Evolutionary conservation across 1,140 invertebrate species (phyloP).

Genomic region (Tetramorium simillimum): DNA sequence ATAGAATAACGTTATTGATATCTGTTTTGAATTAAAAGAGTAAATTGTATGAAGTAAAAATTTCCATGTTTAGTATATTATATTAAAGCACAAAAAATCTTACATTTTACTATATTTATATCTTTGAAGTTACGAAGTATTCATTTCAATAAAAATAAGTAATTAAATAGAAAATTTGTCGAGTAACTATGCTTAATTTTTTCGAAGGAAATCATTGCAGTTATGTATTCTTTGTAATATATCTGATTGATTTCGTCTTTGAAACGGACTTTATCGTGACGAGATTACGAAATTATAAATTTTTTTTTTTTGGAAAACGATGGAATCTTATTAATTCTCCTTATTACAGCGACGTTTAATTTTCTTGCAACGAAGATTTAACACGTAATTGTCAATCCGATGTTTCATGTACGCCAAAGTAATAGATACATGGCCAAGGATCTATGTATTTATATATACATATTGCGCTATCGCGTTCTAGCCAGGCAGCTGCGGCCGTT

Average conservation of each 20-base stretch:
- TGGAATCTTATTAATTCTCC: background rate
- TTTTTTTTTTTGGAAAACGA: background rate
- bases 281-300: background rate
- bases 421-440: conserved; percentile 17
- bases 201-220: background rate
- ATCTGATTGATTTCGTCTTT: background rate
- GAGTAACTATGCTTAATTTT: background rate
- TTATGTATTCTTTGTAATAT: background rate
- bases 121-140: background rate
- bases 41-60: background rate
- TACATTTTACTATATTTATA: background rate
- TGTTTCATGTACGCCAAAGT: background rate
- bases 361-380: background rate
- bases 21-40: background rate
- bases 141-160: background rate
- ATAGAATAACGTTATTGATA: background rate
- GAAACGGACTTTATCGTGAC: background rate
- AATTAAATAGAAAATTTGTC: background rate
- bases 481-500: conserved; percentile 82
- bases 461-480: conserved; percentile 57
- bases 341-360: background rate
- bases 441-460: conserved; percentile 28
- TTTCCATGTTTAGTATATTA: background rate
- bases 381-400: background rate
- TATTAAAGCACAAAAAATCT: background rate